Evolutionary conservation across 2,797 vertebrate species (phyloP).

Genomic region (Pseudochirops cupreus): DNA sequence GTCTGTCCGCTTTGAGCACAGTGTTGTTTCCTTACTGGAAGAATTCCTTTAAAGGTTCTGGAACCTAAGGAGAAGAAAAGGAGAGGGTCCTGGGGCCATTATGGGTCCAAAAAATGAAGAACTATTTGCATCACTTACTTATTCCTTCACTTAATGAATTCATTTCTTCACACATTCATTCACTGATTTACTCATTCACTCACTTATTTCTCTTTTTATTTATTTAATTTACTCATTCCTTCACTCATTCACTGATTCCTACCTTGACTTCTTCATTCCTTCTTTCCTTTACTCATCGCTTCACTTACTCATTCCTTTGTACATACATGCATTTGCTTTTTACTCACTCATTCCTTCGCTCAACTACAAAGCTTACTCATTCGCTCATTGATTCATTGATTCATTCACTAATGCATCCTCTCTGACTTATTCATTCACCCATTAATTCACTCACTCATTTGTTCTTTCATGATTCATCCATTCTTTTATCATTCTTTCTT

Average conservation of each 20-base stretch:
- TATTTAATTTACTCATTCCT: not conserved
- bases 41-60: constrained; percentile 75
- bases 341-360: not conserved
- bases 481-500: not conserved
- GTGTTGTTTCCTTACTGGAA: constrained; percentile 64
- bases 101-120: not conserved
- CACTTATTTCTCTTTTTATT: not conserved
- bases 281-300: not conserved
- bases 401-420: not conserved
- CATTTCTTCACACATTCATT: not conserved
- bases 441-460: not conserved
- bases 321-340: not conserved
- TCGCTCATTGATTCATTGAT: not conserved
- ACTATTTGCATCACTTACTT: not conserved
- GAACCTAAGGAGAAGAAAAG: constrained; percentile 64
- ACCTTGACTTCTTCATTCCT: not conserved
- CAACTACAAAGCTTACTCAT: not conserved
- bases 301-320: not conserved
- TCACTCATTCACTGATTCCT: not conserved
- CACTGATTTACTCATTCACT: not conserved
- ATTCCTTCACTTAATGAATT: not conserved
- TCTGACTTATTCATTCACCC: not conserved
- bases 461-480: not conserved
- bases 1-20: not conserved
- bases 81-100: not conserved